Conservation (phyloP, 1,140 invertebrate species). For the Frieseomelitta varia region DNA sequence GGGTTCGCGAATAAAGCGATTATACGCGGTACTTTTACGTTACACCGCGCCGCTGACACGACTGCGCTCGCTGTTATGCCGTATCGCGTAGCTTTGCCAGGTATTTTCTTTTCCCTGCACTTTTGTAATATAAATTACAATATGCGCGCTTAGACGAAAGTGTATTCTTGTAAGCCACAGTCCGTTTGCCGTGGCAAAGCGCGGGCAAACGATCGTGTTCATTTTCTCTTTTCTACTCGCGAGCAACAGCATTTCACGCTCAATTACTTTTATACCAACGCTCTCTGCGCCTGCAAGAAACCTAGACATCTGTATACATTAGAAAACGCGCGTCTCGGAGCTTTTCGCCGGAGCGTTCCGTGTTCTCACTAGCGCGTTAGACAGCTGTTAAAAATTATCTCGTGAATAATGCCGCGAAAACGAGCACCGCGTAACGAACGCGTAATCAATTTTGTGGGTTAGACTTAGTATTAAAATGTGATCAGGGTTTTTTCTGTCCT, state of each 20-base stretch:
- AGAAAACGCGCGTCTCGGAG: background rate
- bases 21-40: conserved; percentile 18
- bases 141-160: conserved; percentile 7
- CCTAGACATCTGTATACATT: no score
- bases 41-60: conserved; percentile 19
- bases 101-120: background rate
- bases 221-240: conserved; percentile 31
- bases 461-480: conserved; percentile 37
- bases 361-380: background rate
- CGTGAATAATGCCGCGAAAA: background rate
- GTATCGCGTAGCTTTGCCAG: no score
- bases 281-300: background rate
- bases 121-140: conserved; percentile 9
- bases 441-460: conserved; percentile 50
- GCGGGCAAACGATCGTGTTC: conserved; percentile 52
- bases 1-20: conserved; percentile 19
- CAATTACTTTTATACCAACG: conserved; percentile 9
- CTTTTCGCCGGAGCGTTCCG: no score
- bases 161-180: background rate
- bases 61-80: background rate
- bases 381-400: background rate
- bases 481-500: conserved; percentile 17
- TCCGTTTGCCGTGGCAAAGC: conserved; percentile 44
- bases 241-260: conserved; percentile 55
- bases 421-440: conserved; percentile 10